Conservation (phyloP, 2,797 vertebrate species). For the Poecilia wingei region DNA sequence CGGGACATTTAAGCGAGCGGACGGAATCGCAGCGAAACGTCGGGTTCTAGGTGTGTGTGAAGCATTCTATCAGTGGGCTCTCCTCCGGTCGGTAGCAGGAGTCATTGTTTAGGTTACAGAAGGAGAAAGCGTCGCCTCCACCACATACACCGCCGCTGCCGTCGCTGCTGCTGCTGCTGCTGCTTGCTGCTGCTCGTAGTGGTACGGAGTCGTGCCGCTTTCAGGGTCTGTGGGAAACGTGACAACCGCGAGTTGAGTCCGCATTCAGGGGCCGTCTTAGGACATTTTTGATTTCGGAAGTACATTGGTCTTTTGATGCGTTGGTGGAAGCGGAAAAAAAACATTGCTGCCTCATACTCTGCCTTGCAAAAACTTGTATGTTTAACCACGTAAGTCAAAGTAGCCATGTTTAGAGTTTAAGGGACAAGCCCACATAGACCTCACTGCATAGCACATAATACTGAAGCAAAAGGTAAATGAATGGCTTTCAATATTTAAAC, state of each 20-base stretch:
- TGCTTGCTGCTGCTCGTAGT: conserved; percentile 49
- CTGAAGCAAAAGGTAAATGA: not conserved
- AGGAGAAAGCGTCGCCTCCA: conserved; percentile 60
- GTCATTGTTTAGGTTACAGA: conserved; percentile 88
- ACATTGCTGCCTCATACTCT: not conserved
- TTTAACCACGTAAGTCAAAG: not conserved
- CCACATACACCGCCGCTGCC: conserved; percentile 16
- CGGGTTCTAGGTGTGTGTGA: conserved; percentile 51
- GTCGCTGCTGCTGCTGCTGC: conserved; percentile 39
- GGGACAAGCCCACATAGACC: not conserved
- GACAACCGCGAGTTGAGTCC: accelerated
- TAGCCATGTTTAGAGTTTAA: not conserved
- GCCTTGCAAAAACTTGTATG: not conserved
- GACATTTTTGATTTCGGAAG: not conserved
- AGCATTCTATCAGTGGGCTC: conserved; percentile 76
- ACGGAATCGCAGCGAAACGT: conserved; percentile 62
- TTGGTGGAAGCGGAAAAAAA: not conserved
- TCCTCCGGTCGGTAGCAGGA: conserved; percentile 74
- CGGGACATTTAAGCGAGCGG: conserved; percentile 59
- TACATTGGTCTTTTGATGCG: not conserved
- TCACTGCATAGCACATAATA: not conserved
- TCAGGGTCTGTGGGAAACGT: conserved; percentile 41
- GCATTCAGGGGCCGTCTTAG: no score
- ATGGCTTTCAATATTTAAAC: not conserved
- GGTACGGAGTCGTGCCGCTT: conserved; percentile 58